Base-by-base conservation (phyloP, 2,888 invertebrate genomes). In the Prosopocoilus inquinatus region DNA sequence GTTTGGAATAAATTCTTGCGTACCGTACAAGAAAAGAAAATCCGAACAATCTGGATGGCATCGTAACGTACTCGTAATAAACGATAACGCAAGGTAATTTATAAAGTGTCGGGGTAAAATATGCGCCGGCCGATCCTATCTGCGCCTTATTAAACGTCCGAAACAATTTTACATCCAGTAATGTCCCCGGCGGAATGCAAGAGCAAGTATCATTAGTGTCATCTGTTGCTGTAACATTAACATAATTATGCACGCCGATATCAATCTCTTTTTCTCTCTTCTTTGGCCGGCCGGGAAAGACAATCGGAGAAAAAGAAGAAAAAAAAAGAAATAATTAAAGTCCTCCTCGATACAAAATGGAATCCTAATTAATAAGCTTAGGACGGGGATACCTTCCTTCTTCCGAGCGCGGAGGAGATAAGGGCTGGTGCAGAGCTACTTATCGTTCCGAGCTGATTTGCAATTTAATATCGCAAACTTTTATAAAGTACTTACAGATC, bases 281-380 rank as follows among this genome's bases (percentile, higher is more conserved):
- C 20, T 52, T 39, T 47, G 35, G 16, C 9, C 16, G 43, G 15
- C 12, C 8, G 38, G 47, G 39, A 51, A 34, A 44, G 52, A 44
- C 47, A 38, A 59, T 41, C 59, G 50, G 55, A 57, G 55, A 55
- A 54, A 55, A 55, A 59, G 62, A 62, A 67, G 50, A 53, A 57
- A 54, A 55, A 54, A 55, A 55, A 59, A 63, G 61, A 67, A 69
- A 69, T 65, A 69, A 70, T 68, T 68, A 66, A 67, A 69, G 67
- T 68, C 66, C 58, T 63, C 64, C 59, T 62, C 62, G 67, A 69
- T 67, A 69, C 63, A 63, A 66, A 68, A 69, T 68, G 68, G 66
- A 69, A 69, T 69, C 66, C 68, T 70, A 70, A 70, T 70, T 70
- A 70, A 68, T 66, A 64, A 64, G 67, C 67, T 69, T 69, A 68